phyloP scores from a whole-genome alignment of 1,140 invertebrate genomes.

The Neodiprion fabricii region DNA sequence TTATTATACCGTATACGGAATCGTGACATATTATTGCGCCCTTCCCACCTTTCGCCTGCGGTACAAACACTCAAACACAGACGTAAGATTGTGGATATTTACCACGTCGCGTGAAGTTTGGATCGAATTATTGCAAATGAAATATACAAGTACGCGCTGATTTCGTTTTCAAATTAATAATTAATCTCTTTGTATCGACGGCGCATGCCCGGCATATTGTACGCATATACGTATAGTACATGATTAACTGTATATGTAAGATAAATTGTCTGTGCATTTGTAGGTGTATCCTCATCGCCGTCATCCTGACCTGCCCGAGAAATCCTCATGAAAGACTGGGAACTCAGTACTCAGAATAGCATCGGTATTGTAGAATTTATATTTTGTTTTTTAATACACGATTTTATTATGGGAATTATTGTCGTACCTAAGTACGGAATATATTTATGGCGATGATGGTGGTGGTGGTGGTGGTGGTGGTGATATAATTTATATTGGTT shows the following conservation, averaged over 20 bases:
- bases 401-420: slow-evolving; percentile 21
- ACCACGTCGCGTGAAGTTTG: no score
- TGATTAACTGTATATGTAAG: slow-evolving; percentile 40
- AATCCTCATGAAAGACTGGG: slow-evolving; percentile 65
- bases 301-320: slow-evolving; percentile 63
- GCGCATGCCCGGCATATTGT: neutral
- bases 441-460: no score
- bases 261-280: slow-evolving; percentile 56
- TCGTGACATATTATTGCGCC: slow-evolving; percentile 2
- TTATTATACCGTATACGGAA: neutral
- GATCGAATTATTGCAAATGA: no score
- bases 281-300: slow-evolving; percentile 61
- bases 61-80: no score
- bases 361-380: slow-evolving; percentile 62
- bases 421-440: neutral
- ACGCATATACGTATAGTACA: slow-evolving; percentile 12
- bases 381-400: slow-evolving; percentile 46
- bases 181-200: neutral
- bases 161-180: neutral
- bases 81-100: no score
- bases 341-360: slow-evolving; percentile 65
- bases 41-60: slow-evolving; percentile 12
- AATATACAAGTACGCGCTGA: no score
- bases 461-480: no score
- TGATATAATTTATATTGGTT: no score